Conservation (phyloP, 2,797 vertebrate species). For the Nyctalus aviator region DNA sequence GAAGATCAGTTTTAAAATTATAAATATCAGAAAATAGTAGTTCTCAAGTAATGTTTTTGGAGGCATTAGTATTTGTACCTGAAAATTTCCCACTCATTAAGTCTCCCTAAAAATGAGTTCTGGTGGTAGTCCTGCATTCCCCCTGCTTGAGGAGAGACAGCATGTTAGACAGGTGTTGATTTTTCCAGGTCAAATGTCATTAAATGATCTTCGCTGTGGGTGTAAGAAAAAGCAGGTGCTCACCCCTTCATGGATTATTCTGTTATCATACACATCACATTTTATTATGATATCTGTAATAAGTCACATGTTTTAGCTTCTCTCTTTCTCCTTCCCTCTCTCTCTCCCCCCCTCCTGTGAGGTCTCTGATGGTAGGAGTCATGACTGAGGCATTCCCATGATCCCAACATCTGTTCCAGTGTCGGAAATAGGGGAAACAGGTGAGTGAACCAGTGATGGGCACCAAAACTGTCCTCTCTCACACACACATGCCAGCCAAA, state of each 20-base stretch:
- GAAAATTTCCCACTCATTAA: neutral
- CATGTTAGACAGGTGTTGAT: neutral
- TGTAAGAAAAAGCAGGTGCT: neutral
- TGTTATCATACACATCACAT: accelerated
- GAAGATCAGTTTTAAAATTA: neutral
- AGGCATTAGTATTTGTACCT: accelerated
- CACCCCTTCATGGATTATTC: neutral
- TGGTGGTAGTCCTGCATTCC: too few relatives aligned
- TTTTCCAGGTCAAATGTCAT: too few relatives aligned
- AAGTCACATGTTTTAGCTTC: neutral
- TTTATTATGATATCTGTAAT: neutral
- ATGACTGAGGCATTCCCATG: neutral
- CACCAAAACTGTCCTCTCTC: neutral
- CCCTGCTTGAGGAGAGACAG: neutral
- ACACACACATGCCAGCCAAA: neutral
- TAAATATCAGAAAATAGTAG: neutral
- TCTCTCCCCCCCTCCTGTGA: neutral
- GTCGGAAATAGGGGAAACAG: neutral
- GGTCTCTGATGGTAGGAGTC: neutral
- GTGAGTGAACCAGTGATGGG: neutral
- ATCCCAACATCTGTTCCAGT: neutral
- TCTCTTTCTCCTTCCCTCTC: neutral
- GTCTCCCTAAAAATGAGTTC: neutral
- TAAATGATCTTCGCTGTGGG: accelerated
- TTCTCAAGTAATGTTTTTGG: neutral